Conservation (phyloP, 1,140 invertebrate species). For the Drosophila funebris region DNA sequence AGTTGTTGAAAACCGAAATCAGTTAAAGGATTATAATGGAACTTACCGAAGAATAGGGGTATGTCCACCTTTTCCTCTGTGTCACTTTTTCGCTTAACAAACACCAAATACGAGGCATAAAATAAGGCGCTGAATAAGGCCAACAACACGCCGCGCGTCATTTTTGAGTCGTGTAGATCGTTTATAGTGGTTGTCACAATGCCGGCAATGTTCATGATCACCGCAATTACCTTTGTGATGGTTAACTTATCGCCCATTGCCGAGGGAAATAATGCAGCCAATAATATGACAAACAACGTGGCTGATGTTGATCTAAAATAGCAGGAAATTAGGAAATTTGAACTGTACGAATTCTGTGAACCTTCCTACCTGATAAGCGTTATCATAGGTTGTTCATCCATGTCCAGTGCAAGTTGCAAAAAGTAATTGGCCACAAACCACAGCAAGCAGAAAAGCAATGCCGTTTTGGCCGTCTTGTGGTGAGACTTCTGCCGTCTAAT, state of each 20-base stretch:
- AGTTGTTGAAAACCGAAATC: background rate
- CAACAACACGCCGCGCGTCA: slow-evolving; percentile 90
- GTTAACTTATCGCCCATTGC: slow-evolving; percentile 91
- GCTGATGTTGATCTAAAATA: slow-evolving; percentile 86
- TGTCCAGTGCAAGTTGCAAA: slow-evolving; percentile 90
- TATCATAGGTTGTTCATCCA: slow-evolving; percentile 90
- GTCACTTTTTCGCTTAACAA: slow-evolving; percentile 91
- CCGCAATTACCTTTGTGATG: slow-evolving; percentile 91
- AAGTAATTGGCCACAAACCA: slow-evolving; percentile 85
- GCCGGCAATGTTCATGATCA: slow-evolving; percentile 90
- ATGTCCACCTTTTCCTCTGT: slow-evolving; percentile 95
- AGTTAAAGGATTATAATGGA: background rate
- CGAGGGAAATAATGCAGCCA: slow-evolving; percentile 92
- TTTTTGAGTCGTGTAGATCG: slow-evolving; percentile 86
- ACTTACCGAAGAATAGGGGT: slow-evolving; percentile 94
- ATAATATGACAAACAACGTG: slow-evolving; percentile 92
- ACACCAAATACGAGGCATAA: slow-evolving; percentile 93
- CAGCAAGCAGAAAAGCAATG: slow-evolving; percentile 90
- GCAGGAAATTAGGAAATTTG: background rate
- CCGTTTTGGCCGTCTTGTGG: slow-evolving; percentile 89
- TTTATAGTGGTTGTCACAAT: slow-evolving; percentile 90
- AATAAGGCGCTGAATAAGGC: slow-evolving; percentile 92
- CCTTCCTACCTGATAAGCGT: slow-evolving; percentile 87
- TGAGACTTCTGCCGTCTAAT: slow-evolving; percentile 84
- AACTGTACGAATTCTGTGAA: background rate